phyloP scores from a whole-genome alignment of 2,797 vertebrate genomes.

The Protosalanx chinensis region DNA sequence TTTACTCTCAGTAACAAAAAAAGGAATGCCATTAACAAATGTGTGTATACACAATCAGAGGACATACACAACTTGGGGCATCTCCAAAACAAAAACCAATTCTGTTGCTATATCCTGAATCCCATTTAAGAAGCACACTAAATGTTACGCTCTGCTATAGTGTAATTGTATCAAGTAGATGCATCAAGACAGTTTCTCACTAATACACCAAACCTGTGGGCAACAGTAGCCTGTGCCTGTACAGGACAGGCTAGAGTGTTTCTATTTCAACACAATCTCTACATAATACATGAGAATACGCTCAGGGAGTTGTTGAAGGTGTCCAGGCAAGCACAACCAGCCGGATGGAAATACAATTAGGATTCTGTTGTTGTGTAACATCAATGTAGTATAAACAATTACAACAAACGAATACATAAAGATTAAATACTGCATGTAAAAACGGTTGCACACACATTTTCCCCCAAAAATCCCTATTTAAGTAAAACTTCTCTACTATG shows the following conservation, averaged over 20 bases:
- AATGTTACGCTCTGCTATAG: background rate
- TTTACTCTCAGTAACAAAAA: background rate
- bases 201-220: background rate
- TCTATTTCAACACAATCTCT: constrained; percentile 5
- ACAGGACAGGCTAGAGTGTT: background rate
- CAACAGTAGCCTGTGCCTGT: constrained; percentile 1
- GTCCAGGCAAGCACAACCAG: background rate
- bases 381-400: background rate
- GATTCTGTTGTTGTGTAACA: constrained; percentile 1
- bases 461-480: constrained; percentile 6
- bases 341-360: background rate
- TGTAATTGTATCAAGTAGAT: background rate
- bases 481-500: background rate
- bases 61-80: background rate
- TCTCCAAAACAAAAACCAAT: background rate
- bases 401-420: background rate
- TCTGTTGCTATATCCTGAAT: background rate
- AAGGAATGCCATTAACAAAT: too few species aligned
- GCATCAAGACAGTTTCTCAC: background rate
- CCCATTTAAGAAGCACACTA: background rate
- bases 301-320: background rate
- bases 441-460: background rate
- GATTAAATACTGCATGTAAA: background rate
- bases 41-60: background rate
- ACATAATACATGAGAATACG: constrained; percentile 6